Conservation (phyloP, 92 coral and sea anemone species). For the Nematostella vectensis region DNA sequence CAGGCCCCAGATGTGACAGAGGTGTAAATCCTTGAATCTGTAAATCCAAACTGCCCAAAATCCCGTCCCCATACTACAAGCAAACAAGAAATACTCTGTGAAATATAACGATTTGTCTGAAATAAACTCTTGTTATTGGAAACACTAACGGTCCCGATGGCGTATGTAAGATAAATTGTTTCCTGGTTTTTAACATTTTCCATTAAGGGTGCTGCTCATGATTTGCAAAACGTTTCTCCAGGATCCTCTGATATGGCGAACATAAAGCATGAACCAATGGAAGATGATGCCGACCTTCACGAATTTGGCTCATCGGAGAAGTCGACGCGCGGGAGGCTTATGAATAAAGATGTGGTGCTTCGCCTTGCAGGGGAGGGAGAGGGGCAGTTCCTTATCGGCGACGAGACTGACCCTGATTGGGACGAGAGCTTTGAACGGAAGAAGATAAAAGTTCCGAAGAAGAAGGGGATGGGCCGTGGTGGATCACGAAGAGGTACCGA, state of each 20-base stretch:
- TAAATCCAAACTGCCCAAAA: too few species aligned
- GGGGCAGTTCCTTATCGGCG: constrained; percentile 19
- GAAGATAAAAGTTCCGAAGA: constrained; percentile 44
- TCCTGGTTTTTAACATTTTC: too few species aligned
- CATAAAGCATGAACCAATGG: background rate
- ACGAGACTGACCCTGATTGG: constrained; percentile 71
- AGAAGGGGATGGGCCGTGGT: constrained; percentile 27
- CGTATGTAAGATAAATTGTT: too few species aligned
- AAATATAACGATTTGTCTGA: too few species aligned
- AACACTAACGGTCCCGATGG: too few species aligned
- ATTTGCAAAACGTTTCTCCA: too few species aligned
- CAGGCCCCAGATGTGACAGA: too few species aligned
- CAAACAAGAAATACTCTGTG: too few species aligned
- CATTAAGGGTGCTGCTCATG: too few species aligned
- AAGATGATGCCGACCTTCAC: background rate
- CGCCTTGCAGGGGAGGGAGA: constrained; percentile 31
- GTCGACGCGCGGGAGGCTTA: constrained; percentile 72
- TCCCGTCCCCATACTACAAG: too few species aligned
- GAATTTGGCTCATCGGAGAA: constrained; percentile 21
- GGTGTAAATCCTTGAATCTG: too few species aligned
- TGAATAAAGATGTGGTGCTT: constrained; percentile 34
- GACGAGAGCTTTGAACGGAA: constrained; percentile 66
- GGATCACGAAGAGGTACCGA: constrained; percentile 19
- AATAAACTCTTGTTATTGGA: too few species aligned
- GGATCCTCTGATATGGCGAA: background rate